Percentiles rank a stretch among this genome's conserved stretches.
Evolutionary conservation across 2,888 invertebrate species (phyloP).

Genomic region (Drosophila paranaensis): DNA sequence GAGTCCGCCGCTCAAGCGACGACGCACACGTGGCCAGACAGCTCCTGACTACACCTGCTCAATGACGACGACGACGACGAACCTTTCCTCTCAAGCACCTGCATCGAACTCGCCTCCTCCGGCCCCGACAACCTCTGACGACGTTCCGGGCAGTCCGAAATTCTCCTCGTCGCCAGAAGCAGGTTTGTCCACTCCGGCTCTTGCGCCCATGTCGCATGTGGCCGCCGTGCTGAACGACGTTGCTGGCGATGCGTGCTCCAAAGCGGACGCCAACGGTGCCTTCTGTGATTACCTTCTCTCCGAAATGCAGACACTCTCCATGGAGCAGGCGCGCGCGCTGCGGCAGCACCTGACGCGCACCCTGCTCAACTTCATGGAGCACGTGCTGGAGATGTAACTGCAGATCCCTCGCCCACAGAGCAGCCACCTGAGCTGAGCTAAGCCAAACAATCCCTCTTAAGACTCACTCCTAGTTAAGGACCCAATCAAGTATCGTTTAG

Average conservation of each 20-base stretch:
- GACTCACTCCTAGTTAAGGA: not conserved
- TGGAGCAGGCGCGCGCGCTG: constrained; percentile 6
- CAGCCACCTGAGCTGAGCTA: not conserved
- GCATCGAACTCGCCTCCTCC: not conserved
- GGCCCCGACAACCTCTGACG: too few relatives aligned
- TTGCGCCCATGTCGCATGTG: not conserved
- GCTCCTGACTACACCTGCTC: not conserved
- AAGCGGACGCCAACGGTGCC: constrained; percentile 1
- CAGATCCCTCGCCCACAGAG: not conserved
- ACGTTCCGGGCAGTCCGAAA: not conserved
- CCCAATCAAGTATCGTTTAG: not conserved
- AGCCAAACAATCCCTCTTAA: not conserved
- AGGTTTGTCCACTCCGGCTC: not conserved
- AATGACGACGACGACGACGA: too few relatives aligned
- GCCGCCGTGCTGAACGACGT: not conserved
- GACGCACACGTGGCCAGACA: not conserved
- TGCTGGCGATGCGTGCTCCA: not conserved
- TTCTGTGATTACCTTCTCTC: constrained; percentile 18
- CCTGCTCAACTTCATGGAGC: constrained; percentile 4
- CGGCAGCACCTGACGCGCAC: constrained; percentile 6
- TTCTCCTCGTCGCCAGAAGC: not conserved
- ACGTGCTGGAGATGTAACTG: not conserved
- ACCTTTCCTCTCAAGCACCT: not conserved
- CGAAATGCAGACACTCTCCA: constrained; percentile 13
- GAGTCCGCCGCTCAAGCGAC: not conserved